These are phyloP conservation scores for Scleropages formosus DNA, from an alignment of 2,797 vertebrate genomes.

Conservation along the genomic window DNA sequence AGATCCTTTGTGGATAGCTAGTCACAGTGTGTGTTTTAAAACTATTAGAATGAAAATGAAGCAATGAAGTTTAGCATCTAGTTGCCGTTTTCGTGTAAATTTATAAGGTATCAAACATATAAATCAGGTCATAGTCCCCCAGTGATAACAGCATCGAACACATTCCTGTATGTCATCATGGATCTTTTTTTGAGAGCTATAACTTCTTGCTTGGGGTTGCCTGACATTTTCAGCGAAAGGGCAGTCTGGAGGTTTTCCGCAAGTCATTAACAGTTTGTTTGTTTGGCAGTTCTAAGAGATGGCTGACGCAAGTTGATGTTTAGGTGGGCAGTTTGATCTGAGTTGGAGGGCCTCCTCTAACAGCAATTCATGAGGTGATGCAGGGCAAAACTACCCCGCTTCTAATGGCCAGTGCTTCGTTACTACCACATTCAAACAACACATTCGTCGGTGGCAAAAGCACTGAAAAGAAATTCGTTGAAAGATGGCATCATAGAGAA, in stretches of 20 bases:
- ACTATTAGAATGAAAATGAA: too few relatives aligned
- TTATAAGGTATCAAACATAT: too few relatives aligned
- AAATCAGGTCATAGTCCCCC: too few relatives aligned
- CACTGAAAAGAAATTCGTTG: background rate
- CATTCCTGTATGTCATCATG: constrained; percentile 12
- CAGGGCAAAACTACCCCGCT: constrained; percentile 26
- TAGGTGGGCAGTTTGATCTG: constrained; percentile 69
- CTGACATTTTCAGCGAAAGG: constrained; percentile 19
- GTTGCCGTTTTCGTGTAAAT: too few relatives aligned
- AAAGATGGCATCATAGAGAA: background rate
- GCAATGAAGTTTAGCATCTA: too few relatives aligned
- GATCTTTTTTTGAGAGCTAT: background rate
- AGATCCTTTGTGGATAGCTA: background rate
- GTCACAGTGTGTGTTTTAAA: too few relatives aligned
- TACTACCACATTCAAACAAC: constrained; percentile 6
- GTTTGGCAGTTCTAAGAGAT: constrained; percentile 65
- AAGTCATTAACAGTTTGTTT: constrained; percentile 64
- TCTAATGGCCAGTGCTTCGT: constrained; percentile 36
- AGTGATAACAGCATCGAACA: constrained; percentile 18
- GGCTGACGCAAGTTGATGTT: constrained; percentile 62
- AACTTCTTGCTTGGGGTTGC: background rate
- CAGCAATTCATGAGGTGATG: constrained; percentile 4
- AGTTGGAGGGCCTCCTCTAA: constrained; percentile 61
- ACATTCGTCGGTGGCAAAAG: background rate
- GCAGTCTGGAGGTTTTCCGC: constrained; percentile 61